A percentile compares a stretch with the other conserved stretches of the same genome.
These are phyloP conservation scores for Lagodon rhomboides DNA, from an alignment of 2,797 vertebrate genomes.

Conservation along the genomic window DNA sequence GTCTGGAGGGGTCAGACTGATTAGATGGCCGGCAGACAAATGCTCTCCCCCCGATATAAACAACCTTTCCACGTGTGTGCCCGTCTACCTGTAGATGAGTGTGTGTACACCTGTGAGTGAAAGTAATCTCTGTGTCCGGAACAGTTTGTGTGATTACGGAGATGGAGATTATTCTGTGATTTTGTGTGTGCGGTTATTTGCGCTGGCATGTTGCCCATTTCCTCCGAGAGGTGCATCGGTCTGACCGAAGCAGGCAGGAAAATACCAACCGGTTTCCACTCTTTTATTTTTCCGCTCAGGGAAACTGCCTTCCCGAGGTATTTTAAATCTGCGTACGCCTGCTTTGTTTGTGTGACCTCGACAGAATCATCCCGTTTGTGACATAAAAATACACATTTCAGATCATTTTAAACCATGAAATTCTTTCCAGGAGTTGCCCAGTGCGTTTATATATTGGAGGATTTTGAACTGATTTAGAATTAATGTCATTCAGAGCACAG, in stretches of 20 bases:
- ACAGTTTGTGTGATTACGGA: background rate
- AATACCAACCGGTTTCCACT: slow-evolving; percentile 29
- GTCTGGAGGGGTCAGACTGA: slow-evolving; percentile 76
- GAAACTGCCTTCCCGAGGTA: background rate
- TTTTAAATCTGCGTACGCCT: background rate
- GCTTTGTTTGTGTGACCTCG: background rate
- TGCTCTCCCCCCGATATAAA: slow-evolving; percentile 37
- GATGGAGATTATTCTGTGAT: background rate
- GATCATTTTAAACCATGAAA: background rate
- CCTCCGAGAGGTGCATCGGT: slow-evolving; percentile 20
- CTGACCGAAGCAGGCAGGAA: slow-evolving; percentile 31
- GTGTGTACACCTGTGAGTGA: slow-evolving; percentile 12
- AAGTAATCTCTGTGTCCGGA: slow-evolving; percentile 14
- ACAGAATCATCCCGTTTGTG: background rate
- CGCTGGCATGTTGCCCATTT: slow-evolving; percentile 13
- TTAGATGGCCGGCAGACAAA: slow-evolving; percentile 64
- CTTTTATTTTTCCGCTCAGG: slow-evolving; percentile 21
- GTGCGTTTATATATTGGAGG: background rate
- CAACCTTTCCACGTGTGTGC: slow-evolving; percentile 16
- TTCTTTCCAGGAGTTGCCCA: background rate
- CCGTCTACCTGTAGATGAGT: slow-evolving; percentile 15
- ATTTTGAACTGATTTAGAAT: background rate
- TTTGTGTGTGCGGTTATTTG: slow-evolving; percentile 4
- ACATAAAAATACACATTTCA: background rate
- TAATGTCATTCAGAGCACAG: slow-evolving; percentile 35